phyloP scores from a whole-genome alignment of 2,797 vertebrate genomes.

The Gymnothorax javanicus region DNA sequence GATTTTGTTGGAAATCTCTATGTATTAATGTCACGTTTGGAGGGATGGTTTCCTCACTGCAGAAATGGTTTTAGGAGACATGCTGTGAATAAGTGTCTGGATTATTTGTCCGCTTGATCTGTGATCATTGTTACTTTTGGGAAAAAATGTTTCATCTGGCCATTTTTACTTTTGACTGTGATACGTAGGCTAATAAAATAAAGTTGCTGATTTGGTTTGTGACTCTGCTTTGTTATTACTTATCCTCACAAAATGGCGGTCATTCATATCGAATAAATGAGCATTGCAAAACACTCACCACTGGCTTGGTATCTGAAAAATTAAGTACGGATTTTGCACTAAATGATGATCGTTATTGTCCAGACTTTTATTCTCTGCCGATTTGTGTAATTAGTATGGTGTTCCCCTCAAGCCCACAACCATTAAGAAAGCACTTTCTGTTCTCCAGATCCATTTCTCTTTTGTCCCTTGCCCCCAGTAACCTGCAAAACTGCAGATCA shows the following conservation, averaged over 20 bases:
- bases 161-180: conserved; percentile 9
- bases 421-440: not conserved
- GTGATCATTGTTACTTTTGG: not conserved
- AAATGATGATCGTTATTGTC: not conserved
- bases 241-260: not conserved
- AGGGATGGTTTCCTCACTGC: not conserved
- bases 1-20: not conserved
- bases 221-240: not conserved
- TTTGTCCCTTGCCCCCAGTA: not conserved
- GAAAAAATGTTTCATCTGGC: not conserved
- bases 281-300: not conserved
- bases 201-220: not conserved
- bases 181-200: not conserved
- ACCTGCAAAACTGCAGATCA: not conserved
- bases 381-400: not conserved
- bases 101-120: not conserved
- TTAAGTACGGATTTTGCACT: not conserved
- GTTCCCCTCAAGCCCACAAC: not conserved
- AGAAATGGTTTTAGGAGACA: not conserved
- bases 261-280: not conserved
- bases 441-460: not conserved
- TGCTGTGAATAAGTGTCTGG: not conserved
- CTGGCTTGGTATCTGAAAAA: not conserved
- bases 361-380: not conserved
- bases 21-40: not conserved